Evolutionary conservation across 2,797 vertebrate species (phyloP), one percentile per base, ranked within the genome.

Genomic region (Spinus pinus): DNA sequence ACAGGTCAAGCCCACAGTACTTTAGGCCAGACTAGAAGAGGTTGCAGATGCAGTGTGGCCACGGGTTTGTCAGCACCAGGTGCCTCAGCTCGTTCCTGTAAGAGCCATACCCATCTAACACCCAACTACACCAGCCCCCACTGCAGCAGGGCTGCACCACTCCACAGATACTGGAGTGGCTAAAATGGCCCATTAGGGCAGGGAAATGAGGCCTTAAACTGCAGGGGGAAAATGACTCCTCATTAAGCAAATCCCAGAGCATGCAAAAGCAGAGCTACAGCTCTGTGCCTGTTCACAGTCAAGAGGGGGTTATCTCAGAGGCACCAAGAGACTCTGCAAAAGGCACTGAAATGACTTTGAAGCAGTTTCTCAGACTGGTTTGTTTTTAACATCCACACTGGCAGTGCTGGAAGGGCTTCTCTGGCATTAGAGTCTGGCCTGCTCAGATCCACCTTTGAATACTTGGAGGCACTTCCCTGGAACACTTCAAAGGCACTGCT

Each of bases 191-290:
- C 94, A 47, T 61, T 13, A 39, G 56, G 60, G 44, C 12, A 81
- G 33, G 64, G 71, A 90, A 95, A 92, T 5, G 86, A 73, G 47
- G 78, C 86, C 78, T 85, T 71, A 35, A 91, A 86, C 77, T 70
- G 54, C 83, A 46, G 62, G 33, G 62, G 33, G 64, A 72, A 93
- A 84, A 95, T 77, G n/a, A 56, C 41, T 87, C 54, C 74, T 87
- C 4, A 0, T 88, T 77, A 87, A 57, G 46, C 44, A 82, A 86
- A 86, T 81, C 83, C 80, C 81, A 77, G 69, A 86, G 72, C 49
- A 24, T 58, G 67, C 54, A 65, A 28, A 79, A 90, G 73, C 7
- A 11, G 39, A 92, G 83, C 57, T 69, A 12, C 50, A 70, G 67
- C 70, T 60, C 64, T 53, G 60, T 53, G 84, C 60, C 67, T 78